Conservation (phyloP, 2,113 vertebrate species). For the Actinemys pallida region DNA sequence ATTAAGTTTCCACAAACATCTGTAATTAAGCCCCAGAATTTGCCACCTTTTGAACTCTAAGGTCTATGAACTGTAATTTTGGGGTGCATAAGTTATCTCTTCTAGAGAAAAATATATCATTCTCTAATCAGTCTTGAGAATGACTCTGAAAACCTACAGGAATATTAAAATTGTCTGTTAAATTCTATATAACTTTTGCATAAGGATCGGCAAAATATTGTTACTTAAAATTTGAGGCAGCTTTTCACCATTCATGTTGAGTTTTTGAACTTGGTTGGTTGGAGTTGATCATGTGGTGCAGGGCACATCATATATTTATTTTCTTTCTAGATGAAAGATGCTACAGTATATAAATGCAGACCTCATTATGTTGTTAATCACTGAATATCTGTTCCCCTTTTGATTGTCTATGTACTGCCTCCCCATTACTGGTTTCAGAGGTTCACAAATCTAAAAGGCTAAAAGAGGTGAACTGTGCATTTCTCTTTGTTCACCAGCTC, state of each 20-base stretch:
- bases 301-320: background rate
- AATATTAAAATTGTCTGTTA: background rate
- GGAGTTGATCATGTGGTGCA: background rate
- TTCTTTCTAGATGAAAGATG: background rate
- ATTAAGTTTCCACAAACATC: background rate
- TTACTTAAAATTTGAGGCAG: background rate
- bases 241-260: background rate
- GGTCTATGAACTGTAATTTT: background rate
- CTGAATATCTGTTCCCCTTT: background rate
- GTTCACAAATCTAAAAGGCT: background rate
- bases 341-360: background rate
- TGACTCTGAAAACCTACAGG: background rate
- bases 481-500: background rate
- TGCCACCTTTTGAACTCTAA: background rate
- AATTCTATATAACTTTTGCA: background rate
- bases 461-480: background rate
- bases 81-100: background rate
- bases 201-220: background rate
- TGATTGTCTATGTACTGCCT: background rate
- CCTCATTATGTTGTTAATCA: background rate
- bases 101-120: background rate
- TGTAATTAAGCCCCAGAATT: background rate
- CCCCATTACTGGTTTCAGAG: slow-evolving; percentile 2
- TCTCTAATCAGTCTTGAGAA: background rate
- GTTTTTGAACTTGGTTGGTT: background rate